Conservation (phyloP, 2,113 vertebrate species). For the Silurus glanis region DNA sequence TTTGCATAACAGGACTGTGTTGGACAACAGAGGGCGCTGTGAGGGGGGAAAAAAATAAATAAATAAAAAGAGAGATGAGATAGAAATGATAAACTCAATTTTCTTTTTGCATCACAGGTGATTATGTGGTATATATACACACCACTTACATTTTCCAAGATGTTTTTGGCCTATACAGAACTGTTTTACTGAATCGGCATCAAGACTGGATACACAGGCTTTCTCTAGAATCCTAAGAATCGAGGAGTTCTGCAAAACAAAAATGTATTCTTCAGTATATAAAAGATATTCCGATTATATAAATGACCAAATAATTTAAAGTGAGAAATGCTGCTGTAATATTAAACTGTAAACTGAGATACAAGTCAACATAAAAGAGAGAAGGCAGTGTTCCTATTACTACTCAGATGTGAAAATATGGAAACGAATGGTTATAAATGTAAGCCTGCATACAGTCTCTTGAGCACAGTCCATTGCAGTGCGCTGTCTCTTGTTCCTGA, state of each 20-base stretch:
- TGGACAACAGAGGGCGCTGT: conserved; percentile 70
- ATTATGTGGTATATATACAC: not conserved
- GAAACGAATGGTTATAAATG: not conserved
- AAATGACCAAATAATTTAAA: not conserved
- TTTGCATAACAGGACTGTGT: conserved; percentile 67
- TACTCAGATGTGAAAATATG: not conserved
- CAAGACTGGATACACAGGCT: conserved; percentile 67
- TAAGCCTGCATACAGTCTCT: conserved; percentile 77
- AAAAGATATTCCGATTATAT: not conserved
- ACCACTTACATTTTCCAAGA: conserved; percentile 60
- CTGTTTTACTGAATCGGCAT: conserved; percentile 66
- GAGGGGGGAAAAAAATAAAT: not conserved
- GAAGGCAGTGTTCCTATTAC: not conserved
- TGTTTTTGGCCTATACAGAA: conserved; percentile 68
- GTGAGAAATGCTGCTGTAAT: not conserved
- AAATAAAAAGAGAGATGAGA: too few species aligned
- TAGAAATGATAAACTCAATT: too few species aligned
- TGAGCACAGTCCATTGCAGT: conserved; percentile 81
- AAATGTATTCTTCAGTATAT: not conserved
- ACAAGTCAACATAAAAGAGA: not conserved
- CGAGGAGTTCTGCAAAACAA: conserved; percentile 78
- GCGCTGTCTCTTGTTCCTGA: conserved; percentile 80
- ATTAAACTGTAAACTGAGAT: not conserved
- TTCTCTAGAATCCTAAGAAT: conserved; percentile 84
- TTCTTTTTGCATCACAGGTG: not conserved